A percentile compares a stretch with the other conserved stretches of the same genome.
Evolutionary conservation across 2,888 invertebrate genomes (phyloP).

Genomic region (Idaea aversata): DNA sequence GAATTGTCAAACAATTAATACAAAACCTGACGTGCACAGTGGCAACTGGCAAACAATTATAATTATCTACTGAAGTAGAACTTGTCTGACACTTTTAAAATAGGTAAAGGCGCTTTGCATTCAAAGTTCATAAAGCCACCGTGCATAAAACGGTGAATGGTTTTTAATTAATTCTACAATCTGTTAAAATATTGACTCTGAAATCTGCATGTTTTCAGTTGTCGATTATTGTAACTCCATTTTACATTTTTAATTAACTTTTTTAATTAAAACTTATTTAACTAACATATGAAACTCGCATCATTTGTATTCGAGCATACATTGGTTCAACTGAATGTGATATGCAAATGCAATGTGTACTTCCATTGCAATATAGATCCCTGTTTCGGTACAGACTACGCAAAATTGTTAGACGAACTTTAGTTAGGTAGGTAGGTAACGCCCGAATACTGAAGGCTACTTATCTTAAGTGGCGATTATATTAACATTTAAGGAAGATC

Average conservation of each 20-base stretch:
- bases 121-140: not conserved
- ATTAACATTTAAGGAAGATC: no score
- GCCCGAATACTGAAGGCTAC: no score
- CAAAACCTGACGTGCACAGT: not conserved
- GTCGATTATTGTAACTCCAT: not conserved
- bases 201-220: not conserved
- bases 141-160: not conserved
- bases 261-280: slow-evolving; percentile 12
- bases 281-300: slow-evolving; percentile 36
- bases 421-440: not conserved
- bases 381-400: slow-evolving; percentile 17
- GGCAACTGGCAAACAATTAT: not conserved
- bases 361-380: slow-evolving; percentile 41
- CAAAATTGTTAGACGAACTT: slow-evolving; percentile 29
- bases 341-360: slow-evolving; percentile 70
- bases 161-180: not conserved
- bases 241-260: slow-evolving; percentile 2
- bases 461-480: no score
- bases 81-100: not conserved
- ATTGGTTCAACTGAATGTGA: slow-evolving; percentile 51
- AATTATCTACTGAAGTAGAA: not conserved
- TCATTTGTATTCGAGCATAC: slow-evolving; percentile 56
- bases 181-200: not conserved
- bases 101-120: not conserved
- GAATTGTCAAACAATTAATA: slow-evolving; percentile 4